A percentile compares a stretch with the other conserved stretches of the same genome.
phyloP scores from a whole-genome alignment of 2,888 invertebrate genomes.

The Muscina levida region DNA sequence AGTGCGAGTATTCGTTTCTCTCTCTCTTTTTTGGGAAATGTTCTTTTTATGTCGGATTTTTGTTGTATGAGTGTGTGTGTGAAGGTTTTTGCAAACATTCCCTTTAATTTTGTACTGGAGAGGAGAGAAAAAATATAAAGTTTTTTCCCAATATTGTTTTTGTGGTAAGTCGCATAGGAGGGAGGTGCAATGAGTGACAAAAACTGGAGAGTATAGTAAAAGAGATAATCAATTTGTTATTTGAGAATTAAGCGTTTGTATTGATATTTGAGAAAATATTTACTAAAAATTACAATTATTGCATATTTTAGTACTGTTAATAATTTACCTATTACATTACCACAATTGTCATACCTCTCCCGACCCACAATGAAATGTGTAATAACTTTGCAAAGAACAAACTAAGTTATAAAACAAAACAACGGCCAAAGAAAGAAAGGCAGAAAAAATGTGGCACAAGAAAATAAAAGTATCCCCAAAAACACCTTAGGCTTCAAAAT shows the following conservation, averaged over 20 bases:
- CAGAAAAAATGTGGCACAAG: background rate
- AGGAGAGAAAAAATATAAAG: conserved; percentile 8
- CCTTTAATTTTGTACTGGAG: background rate
- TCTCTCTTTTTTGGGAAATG: conserved; percentile 23
- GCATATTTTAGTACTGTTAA: too few species aligned
- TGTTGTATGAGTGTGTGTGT: too few species aligned
- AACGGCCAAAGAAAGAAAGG: background rate
- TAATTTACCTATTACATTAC: too few species aligned
- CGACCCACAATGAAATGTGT: background rate
- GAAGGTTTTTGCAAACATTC: conserved; percentile 17
- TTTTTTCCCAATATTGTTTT: background rate
- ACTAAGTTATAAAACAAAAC: conserved; percentile 6
- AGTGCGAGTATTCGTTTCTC: conserved; percentile 16
- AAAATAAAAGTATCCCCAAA: conserved; percentile 47
- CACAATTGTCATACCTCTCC: background rate
- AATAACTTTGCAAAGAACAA: background rate
- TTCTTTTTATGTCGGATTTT: conserved; percentile 29
- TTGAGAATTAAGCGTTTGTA: too few species aligned
- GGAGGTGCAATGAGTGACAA: background rate
- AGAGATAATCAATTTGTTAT: too few species aligned
- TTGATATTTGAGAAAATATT: too few species aligned
- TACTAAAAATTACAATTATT: too few species aligned
- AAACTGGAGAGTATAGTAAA: too few species aligned
- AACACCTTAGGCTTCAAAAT: conserved; percentile 63
- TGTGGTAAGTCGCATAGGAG: background rate